These are phyloP conservation scores for Novumbra hubbsi DNA, from an alignment of 2,797 vertebrate species.

Conservation along the genomic window DNA sequence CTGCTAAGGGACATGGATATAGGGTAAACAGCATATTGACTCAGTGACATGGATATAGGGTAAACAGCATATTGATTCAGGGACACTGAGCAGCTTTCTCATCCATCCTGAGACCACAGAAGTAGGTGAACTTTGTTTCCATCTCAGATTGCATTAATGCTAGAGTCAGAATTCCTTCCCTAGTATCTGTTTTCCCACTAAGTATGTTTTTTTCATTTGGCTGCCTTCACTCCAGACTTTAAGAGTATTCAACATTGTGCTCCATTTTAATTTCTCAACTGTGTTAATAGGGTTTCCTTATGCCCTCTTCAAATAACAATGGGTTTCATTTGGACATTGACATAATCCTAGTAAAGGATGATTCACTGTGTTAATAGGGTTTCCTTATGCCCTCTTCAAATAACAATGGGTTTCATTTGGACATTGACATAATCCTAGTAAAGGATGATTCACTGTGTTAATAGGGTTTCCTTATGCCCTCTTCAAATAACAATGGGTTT, in stretches of 20 bases:
- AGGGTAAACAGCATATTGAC: background rate
- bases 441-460: too few relatives aligned
- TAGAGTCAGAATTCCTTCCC: conserved; percentile 44
- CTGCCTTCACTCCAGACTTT: conserved; percentile 39
- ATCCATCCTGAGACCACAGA: conserved; percentile 43
- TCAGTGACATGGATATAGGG: background rate
- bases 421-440: too few relatives aligned
- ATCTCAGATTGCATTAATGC: conserved; percentile 26
- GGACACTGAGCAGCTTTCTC: conserved; percentile 32
- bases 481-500: background rate
- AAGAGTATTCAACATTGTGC: conserved; percentile 15
- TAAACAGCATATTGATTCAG: conserved; percentile 14
- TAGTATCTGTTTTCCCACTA: conserved; percentile 64
- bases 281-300: conserved; percentile 4
- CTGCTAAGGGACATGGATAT: background rate
- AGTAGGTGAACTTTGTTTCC: conserved; percentile 16
- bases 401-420: too few relatives aligned
- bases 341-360: too few relatives aligned
- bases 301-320: too few relatives aligned
- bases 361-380: conserved; percentile 2
- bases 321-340: too few relatives aligned
- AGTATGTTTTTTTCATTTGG: conserved; percentile 31
- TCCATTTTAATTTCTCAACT: background rate
- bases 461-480: background rate
- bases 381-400: too few relatives aligned